Base-by-base conservation (phyloP, 2,113 vertebrate genomes). In the Eulacestoma nigropectus region DNA sequence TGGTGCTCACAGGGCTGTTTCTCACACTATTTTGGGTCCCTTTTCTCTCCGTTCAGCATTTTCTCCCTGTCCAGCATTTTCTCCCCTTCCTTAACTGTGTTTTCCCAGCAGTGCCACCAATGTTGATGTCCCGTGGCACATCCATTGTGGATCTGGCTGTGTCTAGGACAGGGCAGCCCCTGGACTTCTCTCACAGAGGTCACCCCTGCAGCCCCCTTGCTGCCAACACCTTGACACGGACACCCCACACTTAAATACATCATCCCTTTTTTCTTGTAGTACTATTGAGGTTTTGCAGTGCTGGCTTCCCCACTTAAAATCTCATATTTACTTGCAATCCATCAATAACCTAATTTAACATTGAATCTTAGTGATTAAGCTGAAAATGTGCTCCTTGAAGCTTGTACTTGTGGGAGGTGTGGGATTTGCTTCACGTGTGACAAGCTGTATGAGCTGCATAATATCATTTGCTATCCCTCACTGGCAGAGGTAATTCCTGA, bases 301-400 rank as follows among this genome's bases (percentile, higher is more conserved):
- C 46, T 65, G 57, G 6, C 11, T 88, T 89, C 33, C 30, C 17
- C 30, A 41, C 16, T 73, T 80, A 35, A 62, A 62, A 85, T 60
- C 21, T 76, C 22, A 4, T 59, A 29, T 83, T 93, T 85, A 35
- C 59, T 85, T 95, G 20, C 56, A 90, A 91, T 60, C 49, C 53
- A 92, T 69, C 74, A 75, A 75, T 91, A 95, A 86, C 44, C 77
- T 59, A 81, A 82, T 82, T 87, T 87, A 78, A 85, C 72, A 57
- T 37, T 74, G 56, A 69, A 84, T 94, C 57, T 91, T n/a, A 14
- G n/a, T 69, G 70, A 93, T 94, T 89, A 85, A 47, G 42, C 62
- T 88, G 78, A 69, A 85, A 88, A 68, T 47, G 15, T 74, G 46
- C n/a, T 84, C 17, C 81, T 35, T 84, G 67, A 91, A 88, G 73